These are phyloP conservation scores for Cinara cedri DNA, from an alignment of 2,888 invertebrate species.

Conservation along the genomic window DNA sequence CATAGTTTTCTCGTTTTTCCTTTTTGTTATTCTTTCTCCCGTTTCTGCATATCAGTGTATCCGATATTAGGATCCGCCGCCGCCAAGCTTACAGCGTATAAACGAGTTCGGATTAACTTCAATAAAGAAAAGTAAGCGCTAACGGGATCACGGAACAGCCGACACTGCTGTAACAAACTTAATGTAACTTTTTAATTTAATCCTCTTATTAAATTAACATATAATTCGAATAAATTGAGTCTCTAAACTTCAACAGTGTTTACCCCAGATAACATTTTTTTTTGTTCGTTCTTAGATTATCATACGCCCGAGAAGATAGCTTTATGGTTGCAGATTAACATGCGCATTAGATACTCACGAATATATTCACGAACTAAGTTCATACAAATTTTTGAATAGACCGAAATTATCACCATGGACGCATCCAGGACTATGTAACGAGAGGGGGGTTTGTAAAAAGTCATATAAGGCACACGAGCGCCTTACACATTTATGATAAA, in stretches of 20 bases:
- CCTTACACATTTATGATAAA: too few relatives aligned
- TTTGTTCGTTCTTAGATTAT: constrained; percentile 6
- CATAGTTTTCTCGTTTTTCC: background rate
- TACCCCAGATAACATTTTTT: constrained; percentile 38
- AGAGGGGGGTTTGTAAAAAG: too few relatives aligned
- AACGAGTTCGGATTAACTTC: constrained; percentile 25
- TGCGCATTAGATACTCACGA: background rate
- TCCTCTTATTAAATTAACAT: constrained; percentile 46
- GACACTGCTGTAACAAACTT: background rate
- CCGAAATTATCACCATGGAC: too few relatives aligned
- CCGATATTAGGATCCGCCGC: background rate
- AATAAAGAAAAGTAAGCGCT: background rate
- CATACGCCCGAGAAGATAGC: background rate
- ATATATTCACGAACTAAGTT: background rate
- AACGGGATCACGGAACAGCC: background rate
- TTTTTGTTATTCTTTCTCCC: background rate
- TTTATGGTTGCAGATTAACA: background rate
- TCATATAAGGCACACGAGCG: too few relatives aligned
- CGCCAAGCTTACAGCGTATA: background rate
- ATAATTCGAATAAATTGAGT: constrained; percentile 48
- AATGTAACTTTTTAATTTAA: constrained; percentile 40
- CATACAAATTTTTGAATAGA: background rate
- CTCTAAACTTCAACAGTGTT: constrained; percentile 30
- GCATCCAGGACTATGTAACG: too few relatives aligned
- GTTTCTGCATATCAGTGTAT: too few relatives aligned